Conservation (phyloP, 2,113 vertebrate species). For the Salminus brasiliensis region DNA sequence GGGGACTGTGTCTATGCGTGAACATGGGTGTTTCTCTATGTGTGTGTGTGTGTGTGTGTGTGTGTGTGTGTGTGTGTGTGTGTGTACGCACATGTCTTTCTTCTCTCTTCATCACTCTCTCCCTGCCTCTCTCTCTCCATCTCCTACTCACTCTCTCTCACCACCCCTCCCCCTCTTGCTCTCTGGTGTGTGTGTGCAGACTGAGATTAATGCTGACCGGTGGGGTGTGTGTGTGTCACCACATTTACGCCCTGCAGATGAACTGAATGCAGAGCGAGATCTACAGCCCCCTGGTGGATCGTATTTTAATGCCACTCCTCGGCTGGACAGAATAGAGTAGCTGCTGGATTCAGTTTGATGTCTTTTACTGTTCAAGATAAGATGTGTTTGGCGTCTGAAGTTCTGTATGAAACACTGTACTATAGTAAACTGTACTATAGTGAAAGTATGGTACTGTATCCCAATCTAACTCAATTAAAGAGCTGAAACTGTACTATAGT, state of each 20-base stretch:
- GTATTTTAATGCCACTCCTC: conserved; percentile 22
- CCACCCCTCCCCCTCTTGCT: background rate
- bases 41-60: no score
- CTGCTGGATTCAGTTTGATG: background rate
- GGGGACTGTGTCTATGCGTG: no score
- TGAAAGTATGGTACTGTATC: no score
- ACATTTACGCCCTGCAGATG: conserved; percentile 25
- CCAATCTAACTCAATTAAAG: no score
- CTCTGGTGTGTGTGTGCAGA: conserved; percentile 11
- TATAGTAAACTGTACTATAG: no score
- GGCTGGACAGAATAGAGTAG: background rate
- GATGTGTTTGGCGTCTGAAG: no score
- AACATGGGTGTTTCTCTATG: no score
- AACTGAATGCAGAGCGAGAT: conserved; percentile 11
- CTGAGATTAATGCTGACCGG: conserved; percentile 25
- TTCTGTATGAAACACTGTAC: no score
- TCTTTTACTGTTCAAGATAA: background rate
- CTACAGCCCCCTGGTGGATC: conserved; percentile 47
- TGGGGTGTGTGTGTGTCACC: no score
- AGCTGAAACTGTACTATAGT: no score
- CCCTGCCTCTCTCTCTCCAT: background rate
- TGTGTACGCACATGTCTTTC: no score
- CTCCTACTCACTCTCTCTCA: background rate
- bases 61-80: no score
- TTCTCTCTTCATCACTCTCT: background rate